These are phyloP conservation scores for Neosalanx taihuensis DNA, from an alignment of 2,797 vertebrate species.

Conservation along the genomic window DNA sequence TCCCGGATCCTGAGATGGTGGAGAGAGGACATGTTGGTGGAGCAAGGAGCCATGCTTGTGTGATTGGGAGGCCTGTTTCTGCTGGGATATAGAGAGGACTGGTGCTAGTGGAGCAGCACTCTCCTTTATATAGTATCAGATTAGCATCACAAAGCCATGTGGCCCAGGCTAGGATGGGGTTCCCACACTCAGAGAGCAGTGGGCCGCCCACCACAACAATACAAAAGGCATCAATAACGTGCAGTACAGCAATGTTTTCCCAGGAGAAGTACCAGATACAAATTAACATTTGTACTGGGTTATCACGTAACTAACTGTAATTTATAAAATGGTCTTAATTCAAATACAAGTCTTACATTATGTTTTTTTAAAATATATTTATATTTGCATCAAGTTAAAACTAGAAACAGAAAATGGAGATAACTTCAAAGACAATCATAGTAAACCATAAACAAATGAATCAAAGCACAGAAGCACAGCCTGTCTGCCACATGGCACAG, in stretches of 20 bases:
- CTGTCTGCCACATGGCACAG: constrained; percentile 38
- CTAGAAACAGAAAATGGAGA: not conserved
- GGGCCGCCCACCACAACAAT: constrained; percentile 71
- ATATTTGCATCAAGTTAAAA: not conserved
- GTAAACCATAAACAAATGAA: constrained; percentile 23
- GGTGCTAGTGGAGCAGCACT: constrained; percentile 49
- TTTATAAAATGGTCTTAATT: not conserved
- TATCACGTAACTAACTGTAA: constrained; percentile 25
- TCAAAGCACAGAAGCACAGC: constrained; percentile 5
- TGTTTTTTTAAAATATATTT: too few relatives aligned
- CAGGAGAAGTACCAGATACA: constrained; percentile 69
- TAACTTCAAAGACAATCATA: constrained; percentile 20
- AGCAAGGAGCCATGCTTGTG: constrained; percentile 79
- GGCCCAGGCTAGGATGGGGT: constrained; percentile 69
- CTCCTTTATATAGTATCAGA: constrained; percentile 65
- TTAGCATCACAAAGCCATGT: constrained; percentile 76
- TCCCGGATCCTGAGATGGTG: constrained; percentile 64
- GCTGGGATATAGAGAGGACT: constrained; percentile 41
- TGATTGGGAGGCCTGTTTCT: constrained; percentile 32
- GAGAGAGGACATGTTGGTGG: constrained; percentile 59
- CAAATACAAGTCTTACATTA: not conserved
- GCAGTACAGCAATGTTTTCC: constrained; percentile 60
- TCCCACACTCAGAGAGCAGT: constrained; percentile 78
- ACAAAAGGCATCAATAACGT: constrained; percentile 67
- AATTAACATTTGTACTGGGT: constrained; percentile 39